Percentiles rank a stretch among this genome's conserved stretches.
Conservation (phyloP, 2,888 invertebrate species). For the Clitarchus hookeri region DNA sequence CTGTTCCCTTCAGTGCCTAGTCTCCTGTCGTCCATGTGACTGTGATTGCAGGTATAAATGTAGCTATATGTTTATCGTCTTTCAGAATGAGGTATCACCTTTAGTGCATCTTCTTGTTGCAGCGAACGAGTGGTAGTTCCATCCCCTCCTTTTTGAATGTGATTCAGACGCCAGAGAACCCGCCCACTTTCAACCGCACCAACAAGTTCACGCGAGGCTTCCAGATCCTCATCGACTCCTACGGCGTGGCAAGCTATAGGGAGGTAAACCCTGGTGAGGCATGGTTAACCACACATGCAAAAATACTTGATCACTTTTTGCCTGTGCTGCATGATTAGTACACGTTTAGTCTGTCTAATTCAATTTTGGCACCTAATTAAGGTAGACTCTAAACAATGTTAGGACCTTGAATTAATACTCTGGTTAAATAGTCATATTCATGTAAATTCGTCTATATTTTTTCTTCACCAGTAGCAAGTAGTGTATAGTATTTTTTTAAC, state of each 20-base stretch:
- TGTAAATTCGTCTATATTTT: no score
- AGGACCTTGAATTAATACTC: no score
- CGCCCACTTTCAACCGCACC: slow-evolving; percentile 90
- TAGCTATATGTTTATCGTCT: background rate
- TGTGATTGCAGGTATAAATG: background rate
- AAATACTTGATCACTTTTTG: background rate
- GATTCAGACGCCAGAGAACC: slow-evolving; percentile 77
- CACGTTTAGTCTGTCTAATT: no score
- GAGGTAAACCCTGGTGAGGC: slow-evolving; percentile 84
- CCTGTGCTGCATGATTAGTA: background rate
- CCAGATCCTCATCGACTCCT: slow-evolving; percentile 91
- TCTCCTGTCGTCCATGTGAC: no score
- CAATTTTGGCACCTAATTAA: no score
- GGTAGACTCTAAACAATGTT: no score
- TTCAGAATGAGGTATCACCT: slow-evolving; percentile 73
- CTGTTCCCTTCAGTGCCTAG: no score
- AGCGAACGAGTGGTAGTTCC: slow-evolving; percentile 78
- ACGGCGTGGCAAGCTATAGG: slow-evolving; percentile 89
- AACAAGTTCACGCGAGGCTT: slow-evolving; percentile 93
- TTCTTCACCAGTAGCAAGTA: no score
- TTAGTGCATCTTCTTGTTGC: slow-evolving; percentile 41
- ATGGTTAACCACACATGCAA: background rate
- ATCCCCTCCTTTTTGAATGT: slow-evolving; percentile 93
- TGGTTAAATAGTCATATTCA: no score
- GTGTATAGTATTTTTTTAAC: no score